Evolutionary conservation across 2,113 vertebrate genomes (phyloP), one percentile per base, ranked within the genome.

Genomic region (Cygnus buccinator): DNA sequence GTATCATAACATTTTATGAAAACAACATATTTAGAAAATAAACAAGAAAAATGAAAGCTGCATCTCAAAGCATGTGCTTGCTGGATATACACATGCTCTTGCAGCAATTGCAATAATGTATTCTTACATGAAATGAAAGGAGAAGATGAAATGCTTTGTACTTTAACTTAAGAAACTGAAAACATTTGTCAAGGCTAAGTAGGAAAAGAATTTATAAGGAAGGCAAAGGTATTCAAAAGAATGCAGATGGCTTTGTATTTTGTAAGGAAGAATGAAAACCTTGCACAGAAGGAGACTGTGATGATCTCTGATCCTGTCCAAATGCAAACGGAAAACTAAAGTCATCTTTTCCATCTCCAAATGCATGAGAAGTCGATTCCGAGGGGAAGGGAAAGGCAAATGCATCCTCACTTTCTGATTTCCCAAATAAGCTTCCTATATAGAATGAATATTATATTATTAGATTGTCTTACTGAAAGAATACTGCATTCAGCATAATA

Each of bases 321-420:
- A 98, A 98, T 67, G 98, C 92, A 97, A 98, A 98, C 35, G 97
- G 90, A 97, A 98, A 98, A 94, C 84, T 94, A 91, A 98, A 97
- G 67, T 98, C 97, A 94, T 98, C 98, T 97, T 98, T 98, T 90
- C 95, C 97, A 93, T 98, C 93, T 96, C 90, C 98, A 97, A 98
- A 98, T 44, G 84, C 76, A 77, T 96, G 97, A 93, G 97, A 86
- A 95, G 97, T 95, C 5, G 96, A 90, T 35, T 97, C 97, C 7
- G 96, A 96, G 55, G 94, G 10, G 95, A 98, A 98, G 68, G 98
- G 89, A 97, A 98, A 98, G 65, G 95, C 44, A 97, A 98, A 98
- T 23, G 75, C 48, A 86, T 98, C 97, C 73, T 98, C 98, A 80
- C 58, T 93, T 80, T 98, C 98, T 94, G 96, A 61, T 85, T 98